Base-by-base conservation (phyloP, 1,140 invertebrate species). In the Teleopsis dalmanni region DNA sequence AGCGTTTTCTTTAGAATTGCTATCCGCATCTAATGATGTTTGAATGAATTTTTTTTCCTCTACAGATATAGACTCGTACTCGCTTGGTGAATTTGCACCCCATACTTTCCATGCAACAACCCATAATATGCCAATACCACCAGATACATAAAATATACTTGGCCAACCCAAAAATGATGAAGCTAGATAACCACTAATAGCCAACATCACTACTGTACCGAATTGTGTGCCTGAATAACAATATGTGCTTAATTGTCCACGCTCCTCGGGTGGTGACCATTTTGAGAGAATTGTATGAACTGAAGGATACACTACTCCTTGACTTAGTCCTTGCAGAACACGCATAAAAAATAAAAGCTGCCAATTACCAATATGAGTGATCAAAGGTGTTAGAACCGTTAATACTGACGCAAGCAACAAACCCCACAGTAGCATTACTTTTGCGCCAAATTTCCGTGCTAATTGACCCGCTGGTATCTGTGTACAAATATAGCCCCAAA, bases 281-380 rank as follows among this genome's bases (percentile, higher is more conserved):
- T 66, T 70, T 21, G 67, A 57, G 40, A 70, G 71, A 2, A 92
- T 70, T 2, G 82, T 82, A 58, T 93, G 88, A 13, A 87, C 77
- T 41, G 81, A 79, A 0, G 91, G 90, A 62, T 85, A 83, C 7
- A 87, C 76, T 4, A 87, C 78, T 19, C 89, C 89, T 72, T 92
- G 81, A 33, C 73, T 76, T 1, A 93, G 64, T 0, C 91, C 91
- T 65, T 87, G 82, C 0, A 87, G 48, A 2, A 90, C 76, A 11
- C 91, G 75, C 11, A 81, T 71, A 57, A 66, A 58, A 58, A 71
- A 70, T 18, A 84, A 72, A 16, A 78, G 72, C 57, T 78, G 61
- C 79, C 80, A 83, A 6, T 76, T 79, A 3, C 78, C 76, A 22
- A 46, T 43, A 36, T 53, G 51, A 6, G 63, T 54, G 1, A 50